Percentiles rank a stretch among this genome's conserved stretches.
phyloP scores from a whole-genome alignment of 2,888 invertebrate genomes.

The Plagiodera versicolora region DNA sequence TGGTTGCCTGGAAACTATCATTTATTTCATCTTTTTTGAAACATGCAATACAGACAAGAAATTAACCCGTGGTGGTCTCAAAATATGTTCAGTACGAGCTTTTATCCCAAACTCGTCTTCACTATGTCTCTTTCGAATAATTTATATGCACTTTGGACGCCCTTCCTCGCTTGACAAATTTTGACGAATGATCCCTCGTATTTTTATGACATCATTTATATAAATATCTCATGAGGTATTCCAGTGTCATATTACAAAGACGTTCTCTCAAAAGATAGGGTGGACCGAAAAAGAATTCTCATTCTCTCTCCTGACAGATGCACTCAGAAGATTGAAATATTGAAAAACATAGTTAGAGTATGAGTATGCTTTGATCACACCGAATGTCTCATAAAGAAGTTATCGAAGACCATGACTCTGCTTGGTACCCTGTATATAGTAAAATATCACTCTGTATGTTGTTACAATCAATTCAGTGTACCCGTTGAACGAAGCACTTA shows the following conservation, averaged over 20 bases:
- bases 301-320: not conserved
- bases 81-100: not conserved
- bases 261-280: not conserved
- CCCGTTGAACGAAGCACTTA: not conserved
- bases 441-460: too few relatives aligned
- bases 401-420: too few relatives aligned
- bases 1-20: too few relatives aligned
- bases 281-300: not conserved
- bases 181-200: constrained; percentile 12
- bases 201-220: constrained; percentile 15
- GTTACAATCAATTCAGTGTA: not conserved
- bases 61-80: too few relatives aligned
- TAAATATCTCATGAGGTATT: not conserved
- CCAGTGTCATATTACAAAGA: not conserved
- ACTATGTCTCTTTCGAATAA: constrained; percentile 13
- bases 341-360: not conserved
- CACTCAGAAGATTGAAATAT: not conserved
- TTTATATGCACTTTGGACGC: constrained; percentile 17
- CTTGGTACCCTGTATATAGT: too few relatives aligned
- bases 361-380: too few relatives aligned
- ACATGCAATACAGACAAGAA: too few relatives aligned
- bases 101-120: not conserved
- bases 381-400: too few relatives aligned
- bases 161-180: constrained; percentile 16
- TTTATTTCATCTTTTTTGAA: too few relatives aligned